Evolutionary conservation across 2,888 invertebrate species (phyloP).

Genomic region (Tanytarsus gracilentus): DNA sequence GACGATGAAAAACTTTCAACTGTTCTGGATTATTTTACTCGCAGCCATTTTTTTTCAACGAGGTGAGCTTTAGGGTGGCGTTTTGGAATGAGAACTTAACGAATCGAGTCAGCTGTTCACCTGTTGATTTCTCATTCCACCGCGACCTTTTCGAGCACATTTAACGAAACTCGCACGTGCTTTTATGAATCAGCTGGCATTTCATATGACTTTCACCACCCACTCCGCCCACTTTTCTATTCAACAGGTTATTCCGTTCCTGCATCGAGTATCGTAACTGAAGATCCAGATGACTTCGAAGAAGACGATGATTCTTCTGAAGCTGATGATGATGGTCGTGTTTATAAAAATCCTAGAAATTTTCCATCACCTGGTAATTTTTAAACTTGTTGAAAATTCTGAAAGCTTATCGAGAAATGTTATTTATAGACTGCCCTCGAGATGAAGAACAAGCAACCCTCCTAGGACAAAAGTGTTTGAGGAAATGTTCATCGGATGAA

Average conservation of each 20-base stretch:
- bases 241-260: background rate
- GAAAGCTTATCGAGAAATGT: background rate
- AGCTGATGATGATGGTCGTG: constrained; percentile 61
- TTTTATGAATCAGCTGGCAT: background rate
- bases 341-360: constrained; percentile 82
- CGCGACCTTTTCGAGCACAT: background rate
- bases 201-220: background rate
- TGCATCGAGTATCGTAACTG: constrained; percentile 29
- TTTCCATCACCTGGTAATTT: constrained; percentile 60
- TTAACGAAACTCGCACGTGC: background rate
- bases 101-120: constrained; percentile 7
- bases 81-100: background rate
- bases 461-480: constrained; percentile 74
- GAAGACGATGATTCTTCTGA: constrained; percentile 48
- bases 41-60: constrained; percentile 39
- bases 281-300: constrained; percentile 44
- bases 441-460: constrained; percentile 64
- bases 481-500: constrained; percentile 87
- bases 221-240: no score
- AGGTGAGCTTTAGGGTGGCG: constrained; percentile 34
- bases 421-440: constrained; percentile 55
- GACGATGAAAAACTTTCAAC: constrained; percentile 26
- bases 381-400: background rate
- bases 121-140: no score
- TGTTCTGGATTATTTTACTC: constrained; percentile 31